Evolutionary conservation across 1,140 invertebrate genomes (phyloP), one percentile per base, ranked within the genome.

Genomic region (Vanessa tameamea): DNA sequence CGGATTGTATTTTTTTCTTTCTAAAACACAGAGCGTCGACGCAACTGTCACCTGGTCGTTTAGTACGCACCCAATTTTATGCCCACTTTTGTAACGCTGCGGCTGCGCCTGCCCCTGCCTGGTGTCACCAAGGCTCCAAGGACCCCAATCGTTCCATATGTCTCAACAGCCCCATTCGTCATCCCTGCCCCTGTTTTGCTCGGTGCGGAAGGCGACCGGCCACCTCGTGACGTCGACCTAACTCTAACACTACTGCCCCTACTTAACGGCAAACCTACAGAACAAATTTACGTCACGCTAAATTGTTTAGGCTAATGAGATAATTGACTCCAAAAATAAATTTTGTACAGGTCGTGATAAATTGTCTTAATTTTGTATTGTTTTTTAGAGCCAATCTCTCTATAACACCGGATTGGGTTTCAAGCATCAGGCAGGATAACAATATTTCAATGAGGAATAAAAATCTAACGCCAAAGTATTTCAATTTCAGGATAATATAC

Each of bases 21-120:
- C 63, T 64, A 64, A n/a, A 77, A 84, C 80, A 87, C 85, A 90
- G 90, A 85, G 88, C 88, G 89, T 88, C 88, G 87, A 92, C 90
- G 90, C 90, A 91, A 91, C 90, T 78, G 86, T 84, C 89, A 89
- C 90, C 75, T 82, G 78, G 59, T 77, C 69, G 8, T 78, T 71
- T 71, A 75, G 82, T 93, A 93, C 92, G 89, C 91, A 93, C 93
- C 93, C 89, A 93, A 86, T 87, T 90, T 92, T 84, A 92, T 93
- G 71, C 91, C 92, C 82, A 93, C 91, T 93, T 93, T 93, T 57
- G 87, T 87, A 69, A 89, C 82, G 80, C 90, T 93, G 78, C 92
- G 89, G 78, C 89, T 93, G 84, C 87, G 89, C 74, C 82, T 89
- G 78, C 77, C 90, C 79, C 75, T 92, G 85, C 69, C 91, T 81